Evolutionary conservation across 2,888 invertebrate species (phyloP).

Genomic region (Thumatha senex): DNA sequence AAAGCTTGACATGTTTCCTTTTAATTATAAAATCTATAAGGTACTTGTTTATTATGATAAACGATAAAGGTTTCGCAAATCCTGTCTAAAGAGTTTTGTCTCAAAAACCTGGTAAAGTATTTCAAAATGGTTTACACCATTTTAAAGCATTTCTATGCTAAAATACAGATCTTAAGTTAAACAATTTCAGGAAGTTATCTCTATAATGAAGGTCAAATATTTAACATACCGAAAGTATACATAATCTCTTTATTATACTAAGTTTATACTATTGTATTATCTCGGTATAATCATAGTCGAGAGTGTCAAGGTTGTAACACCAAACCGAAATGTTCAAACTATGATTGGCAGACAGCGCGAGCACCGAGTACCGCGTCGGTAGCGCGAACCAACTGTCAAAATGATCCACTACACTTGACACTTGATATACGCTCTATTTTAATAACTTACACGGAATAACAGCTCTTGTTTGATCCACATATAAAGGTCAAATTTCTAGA

Average conservation of each 20-base stretch:
- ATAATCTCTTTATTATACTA: background rate
- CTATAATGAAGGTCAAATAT: background rate
- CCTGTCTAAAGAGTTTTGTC: too few relatives aligned
- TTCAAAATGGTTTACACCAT: too few relatives aligned
- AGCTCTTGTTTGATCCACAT: background rate
- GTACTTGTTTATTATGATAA: too few relatives aligned
- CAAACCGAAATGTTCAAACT: constrained; percentile 40
- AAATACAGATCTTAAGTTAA: too few relatives aligned
- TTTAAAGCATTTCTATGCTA: too few relatives aligned
- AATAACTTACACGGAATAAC: background rate
- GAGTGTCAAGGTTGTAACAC: constrained; percentile 32
- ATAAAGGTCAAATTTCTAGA: constrained; percentile 1
- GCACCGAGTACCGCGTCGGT: constrained; percentile 43
- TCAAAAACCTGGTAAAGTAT: too few relatives aligned
- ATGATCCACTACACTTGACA: constrained; percentile 55
- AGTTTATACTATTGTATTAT: constrained; percentile 8
- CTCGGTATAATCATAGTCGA: constrained; percentile 19
- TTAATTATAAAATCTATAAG: background rate
- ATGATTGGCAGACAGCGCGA: constrained; percentile 48
- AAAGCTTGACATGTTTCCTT: too few relatives aligned
- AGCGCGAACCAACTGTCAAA: constrained; percentile 77
- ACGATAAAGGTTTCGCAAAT: too few relatives aligned
- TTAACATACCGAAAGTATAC: background rate
- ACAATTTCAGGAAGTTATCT: background rate
- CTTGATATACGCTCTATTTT: constrained; percentile 20